These are phyloP conservation scores for Orgyia antiqua DNA, from an alignment of 2,888 invertebrate species.

Conservation along the genomic window DNA sequence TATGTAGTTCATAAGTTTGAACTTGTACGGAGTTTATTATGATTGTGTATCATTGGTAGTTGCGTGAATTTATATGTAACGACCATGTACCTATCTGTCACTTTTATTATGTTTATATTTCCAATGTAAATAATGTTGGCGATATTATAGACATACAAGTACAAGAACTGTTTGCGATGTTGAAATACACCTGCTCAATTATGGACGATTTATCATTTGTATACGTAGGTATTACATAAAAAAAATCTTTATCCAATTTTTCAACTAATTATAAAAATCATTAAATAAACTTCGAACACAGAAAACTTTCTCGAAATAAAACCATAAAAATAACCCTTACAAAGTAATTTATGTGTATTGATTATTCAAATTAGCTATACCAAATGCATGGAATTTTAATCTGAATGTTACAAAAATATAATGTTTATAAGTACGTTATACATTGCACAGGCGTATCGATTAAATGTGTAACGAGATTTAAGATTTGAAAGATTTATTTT, in stretches of 20 bases:
- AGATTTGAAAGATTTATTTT: slow-evolving; percentile 25
- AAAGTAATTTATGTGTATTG: slow-evolving; percentile 30
- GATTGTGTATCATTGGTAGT: slow-evolving; percentile 63
- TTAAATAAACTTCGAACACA: slow-evolving; percentile 13
- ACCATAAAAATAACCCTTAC: slow-evolving; percentile 23
- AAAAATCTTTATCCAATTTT: background rate
- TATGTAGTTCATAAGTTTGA: slow-evolving; percentile 52
- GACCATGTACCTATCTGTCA: slow-evolving; percentile 46
- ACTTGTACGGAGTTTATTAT: slow-evolving; percentile 61
- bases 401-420: slow-evolving; percentile 27
- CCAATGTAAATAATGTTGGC: too few relatives aligned
- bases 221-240: slow-evolving; percentile 19
- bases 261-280: slow-evolving; percentile 9
- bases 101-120: too few relatives aligned
- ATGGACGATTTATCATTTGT: too few relatives aligned
- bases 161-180: too few relatives aligned
- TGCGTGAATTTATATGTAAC: slow-evolving; percentile 52
- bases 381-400: slow-evolving; percentile 38
- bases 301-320: slow-evolving; percentile 8
- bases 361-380: slow-evolving; percentile 32
- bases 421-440: slow-evolving; percentile 15
- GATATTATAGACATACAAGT: too few relatives aligned
- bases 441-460: slow-evolving; percentile 15
- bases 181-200: too few relatives aligned
- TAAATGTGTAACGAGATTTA: slow-evolving; percentile 23